Base-by-base conservation (phyloP, 2,113 vertebrate species). In the Chunga burmeisteri region DNA sequence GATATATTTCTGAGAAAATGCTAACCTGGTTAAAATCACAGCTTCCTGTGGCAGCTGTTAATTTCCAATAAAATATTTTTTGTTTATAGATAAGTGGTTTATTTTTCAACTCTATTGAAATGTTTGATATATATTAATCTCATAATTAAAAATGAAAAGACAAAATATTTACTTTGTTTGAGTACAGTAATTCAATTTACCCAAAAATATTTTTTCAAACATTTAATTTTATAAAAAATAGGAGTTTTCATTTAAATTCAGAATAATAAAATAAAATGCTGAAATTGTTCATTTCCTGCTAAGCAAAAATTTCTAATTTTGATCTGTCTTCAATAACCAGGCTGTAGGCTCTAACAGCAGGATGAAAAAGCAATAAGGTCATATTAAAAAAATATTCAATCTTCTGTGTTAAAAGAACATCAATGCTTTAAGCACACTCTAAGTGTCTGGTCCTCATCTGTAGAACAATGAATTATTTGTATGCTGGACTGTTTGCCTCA, bases 41-140 rank as follows among this genome's bases (percentile, higher is more conserved):
- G 19, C 36, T 66, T 56, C 42, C 42, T 46, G 36, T 40, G 53
- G 10, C 29, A 68, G 7, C 9, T 59, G 6, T 29, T 77, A 25
- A 26, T 59, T 67, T 83, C 16, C 74, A 73, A 62, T 16, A 16
- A 22, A 19, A 22, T 20, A 13, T 16, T 46, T 82, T 66, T 79
- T 59, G 3, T 73, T 71, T 26, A 10, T 16, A 13, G 13, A 40
- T 34, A 53, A 47, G 1, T 0, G 0, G 7, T 13, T n/a, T 36
- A 6, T 7, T n/a, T 84, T 70, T 40, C 13, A 78, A 10, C 11
- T 52, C 44, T 30, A 18, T 16, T 23, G 7, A 63, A 80, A 53
- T 38, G 1, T 44, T 85, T 66, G 11, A 11, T 32, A 4, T 20
- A 21, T 47, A 6, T 52, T 30, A 50, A 56, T 9, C 11, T 67